These are phyloP conservation scores for Glyphotaelius pellucidus DNA, from an alignment of 2,888 invertebrate genomes.

Conservation along the genomic window DNA sequence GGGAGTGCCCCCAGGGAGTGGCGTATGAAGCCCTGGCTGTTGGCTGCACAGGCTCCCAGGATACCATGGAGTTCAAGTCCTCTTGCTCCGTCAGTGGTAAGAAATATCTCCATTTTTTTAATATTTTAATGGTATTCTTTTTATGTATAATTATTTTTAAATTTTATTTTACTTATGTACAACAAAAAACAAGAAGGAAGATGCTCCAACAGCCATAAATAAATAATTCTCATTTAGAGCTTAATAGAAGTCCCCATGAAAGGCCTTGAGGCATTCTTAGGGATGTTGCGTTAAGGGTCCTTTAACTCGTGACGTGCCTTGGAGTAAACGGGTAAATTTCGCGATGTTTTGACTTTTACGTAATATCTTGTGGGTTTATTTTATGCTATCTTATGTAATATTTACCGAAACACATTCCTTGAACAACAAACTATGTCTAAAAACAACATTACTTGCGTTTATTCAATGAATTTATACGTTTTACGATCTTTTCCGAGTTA, in stretches of 20 bases:
- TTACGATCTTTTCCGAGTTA: no score
- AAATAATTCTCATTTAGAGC: no score
- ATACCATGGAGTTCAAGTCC: slow-evolving; percentile 80
- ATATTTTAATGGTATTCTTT: neutral
- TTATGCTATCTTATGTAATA: no score
- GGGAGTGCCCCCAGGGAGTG: slow-evolving; percentile 75
- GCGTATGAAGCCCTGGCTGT: slow-evolving; percentile 78
- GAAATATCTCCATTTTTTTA: slow-evolving; percentile 58
- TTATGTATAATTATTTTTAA: neutral
- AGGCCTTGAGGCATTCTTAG: neutral
- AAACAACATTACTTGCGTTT: no score
- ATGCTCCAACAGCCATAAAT: neutral
- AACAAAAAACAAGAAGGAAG: neutral
- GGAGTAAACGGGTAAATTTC: no score
- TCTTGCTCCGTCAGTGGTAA: slow-evolving; percentile 78
- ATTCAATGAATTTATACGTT: no score
- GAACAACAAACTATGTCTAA: no score
- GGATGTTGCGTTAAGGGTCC: neutral
- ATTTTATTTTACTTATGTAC: neutral
- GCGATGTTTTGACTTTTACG: no score
- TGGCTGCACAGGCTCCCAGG: slow-evolving; percentile 78
- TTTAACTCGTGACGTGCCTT: no score
- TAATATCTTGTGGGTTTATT: no score
- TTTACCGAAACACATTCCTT: no score
- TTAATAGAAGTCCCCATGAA: neutral